Evolutionary conservation across 2,113 vertebrate species (phyloP).

Genomic region (Lamprologus tigripictilis): DNA sequence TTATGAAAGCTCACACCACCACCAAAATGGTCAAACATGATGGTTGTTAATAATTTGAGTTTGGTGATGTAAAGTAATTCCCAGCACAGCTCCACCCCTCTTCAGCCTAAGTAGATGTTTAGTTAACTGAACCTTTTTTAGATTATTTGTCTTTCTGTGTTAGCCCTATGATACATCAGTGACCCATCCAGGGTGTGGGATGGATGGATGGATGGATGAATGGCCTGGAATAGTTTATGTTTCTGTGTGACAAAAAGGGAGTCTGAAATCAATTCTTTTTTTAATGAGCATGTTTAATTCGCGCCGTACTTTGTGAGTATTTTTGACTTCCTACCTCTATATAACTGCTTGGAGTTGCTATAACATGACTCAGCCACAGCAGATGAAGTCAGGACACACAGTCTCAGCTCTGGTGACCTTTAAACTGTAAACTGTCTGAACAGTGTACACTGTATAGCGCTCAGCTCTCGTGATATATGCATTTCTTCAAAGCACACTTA

Average conservation of each 20-base stretch:
- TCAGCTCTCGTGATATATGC: not conserved
- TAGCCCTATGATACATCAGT: not conserved
- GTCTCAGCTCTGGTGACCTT: not conserved
- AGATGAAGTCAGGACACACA: not conserved
- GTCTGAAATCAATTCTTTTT: not conserved
- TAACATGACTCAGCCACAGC: not conserved
- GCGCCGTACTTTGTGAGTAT: fast-evolving
- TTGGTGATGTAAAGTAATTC: not conserved
- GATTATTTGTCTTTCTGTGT: not conserved
- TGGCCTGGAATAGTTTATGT: not conserved
- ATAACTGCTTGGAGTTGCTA: not conserved
- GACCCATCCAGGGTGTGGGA: not conserved
- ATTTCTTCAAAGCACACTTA: not conserved
- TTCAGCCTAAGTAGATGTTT: not conserved
- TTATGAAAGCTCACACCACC: not conserved
- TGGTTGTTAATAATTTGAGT: not conserved
- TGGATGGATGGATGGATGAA: not conserved
- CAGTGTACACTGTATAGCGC: not conserved
- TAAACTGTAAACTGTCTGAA: not conserved
- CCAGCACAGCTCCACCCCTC: not conserved
- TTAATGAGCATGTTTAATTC: not conserved
- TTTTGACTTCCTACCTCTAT: not conserved
- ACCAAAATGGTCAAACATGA: not conserved
- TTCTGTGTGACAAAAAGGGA: not conserved
- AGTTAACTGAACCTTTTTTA: not conserved